These are phyloP conservation scores for Vireo altiloquus DNA, from an alignment of 2,113 vertebrate genomes.

Conservation along the genomic window DNA sequence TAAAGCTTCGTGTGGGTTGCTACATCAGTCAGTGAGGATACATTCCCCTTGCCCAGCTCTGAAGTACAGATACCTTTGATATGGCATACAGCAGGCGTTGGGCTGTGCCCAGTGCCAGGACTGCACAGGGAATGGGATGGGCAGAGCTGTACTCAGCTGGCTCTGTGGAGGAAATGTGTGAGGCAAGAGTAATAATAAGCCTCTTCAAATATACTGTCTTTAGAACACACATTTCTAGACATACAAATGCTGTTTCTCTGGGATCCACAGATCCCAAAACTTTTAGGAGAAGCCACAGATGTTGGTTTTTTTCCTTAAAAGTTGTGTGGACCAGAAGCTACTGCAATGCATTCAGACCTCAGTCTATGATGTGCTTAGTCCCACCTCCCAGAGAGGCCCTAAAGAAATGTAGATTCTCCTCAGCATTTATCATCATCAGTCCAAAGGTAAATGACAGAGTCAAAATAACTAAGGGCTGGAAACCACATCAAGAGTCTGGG, in stretches of 20 bases:
- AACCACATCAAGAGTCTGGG: not conserved
- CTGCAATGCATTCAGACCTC: not conserved
- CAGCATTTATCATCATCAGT: not conserved
- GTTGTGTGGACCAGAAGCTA: not conserved
- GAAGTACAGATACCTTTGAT: not conserved
- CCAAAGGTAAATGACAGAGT: not conserved
- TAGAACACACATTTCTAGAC: not conserved
- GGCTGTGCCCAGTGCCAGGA: not conserved
- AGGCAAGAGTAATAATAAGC: not conserved
- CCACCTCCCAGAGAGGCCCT: not conserved
- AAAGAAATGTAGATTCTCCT: not conserved
- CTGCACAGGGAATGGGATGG: not conserved
- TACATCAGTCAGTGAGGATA: not conserved
- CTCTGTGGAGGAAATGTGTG: not conserved
- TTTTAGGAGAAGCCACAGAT: not conserved
- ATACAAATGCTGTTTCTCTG: not conserved
- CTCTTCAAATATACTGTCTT: not conserved
- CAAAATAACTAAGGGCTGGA: not conserved
- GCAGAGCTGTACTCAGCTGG: not conserved
- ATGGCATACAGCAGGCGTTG: not conserved
- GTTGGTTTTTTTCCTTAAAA: not conserved
- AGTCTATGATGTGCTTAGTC: not conserved
- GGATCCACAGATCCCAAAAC: not conserved
- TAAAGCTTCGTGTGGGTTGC: not conserved
- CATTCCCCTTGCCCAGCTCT: not conserved